Conservation (phyloP, 2,797 vertebrate genomes). For the Anabacerthia variegaticeps region DNA sequence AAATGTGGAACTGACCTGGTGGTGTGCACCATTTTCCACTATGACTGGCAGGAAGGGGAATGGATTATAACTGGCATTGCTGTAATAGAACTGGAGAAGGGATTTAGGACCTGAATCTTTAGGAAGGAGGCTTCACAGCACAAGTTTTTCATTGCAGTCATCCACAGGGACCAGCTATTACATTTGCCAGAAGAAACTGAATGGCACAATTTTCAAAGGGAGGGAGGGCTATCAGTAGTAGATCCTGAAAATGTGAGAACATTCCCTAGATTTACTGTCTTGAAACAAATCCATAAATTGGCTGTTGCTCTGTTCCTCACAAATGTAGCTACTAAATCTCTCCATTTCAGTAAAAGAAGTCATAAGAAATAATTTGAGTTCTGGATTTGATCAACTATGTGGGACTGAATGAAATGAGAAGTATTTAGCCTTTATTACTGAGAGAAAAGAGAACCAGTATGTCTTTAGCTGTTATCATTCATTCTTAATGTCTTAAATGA, state of each 20-base stretch:
- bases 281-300: not conserved
- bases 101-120: not conserved
- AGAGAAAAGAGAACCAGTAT: not conserved
- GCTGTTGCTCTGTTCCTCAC: not conserved
- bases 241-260: not conserved
- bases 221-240: not conserved
- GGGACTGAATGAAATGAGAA: not conserved
- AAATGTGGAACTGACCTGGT: not conserved
- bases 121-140: not conserved
- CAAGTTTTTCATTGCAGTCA: not conserved
- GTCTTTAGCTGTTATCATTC: not conserved
- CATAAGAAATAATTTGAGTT: not conserved
- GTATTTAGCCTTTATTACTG: not conserved
- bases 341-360: not conserved
- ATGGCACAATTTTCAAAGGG: not conserved
- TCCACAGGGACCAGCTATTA: not conserved
- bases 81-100: not conserved
- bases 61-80: not conserved
- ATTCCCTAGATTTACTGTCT: not conserved
- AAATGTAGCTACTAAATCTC: not conserved
- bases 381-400: not conserved
- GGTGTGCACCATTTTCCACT: not conserved
- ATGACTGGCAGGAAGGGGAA: not conserved
- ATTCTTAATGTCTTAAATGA: not conserved
- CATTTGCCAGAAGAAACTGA: not conserved